Base-by-base conservation (phyloP, 2,113 vertebrate species). In the Pseudorectes ferrugineus region DNA sequence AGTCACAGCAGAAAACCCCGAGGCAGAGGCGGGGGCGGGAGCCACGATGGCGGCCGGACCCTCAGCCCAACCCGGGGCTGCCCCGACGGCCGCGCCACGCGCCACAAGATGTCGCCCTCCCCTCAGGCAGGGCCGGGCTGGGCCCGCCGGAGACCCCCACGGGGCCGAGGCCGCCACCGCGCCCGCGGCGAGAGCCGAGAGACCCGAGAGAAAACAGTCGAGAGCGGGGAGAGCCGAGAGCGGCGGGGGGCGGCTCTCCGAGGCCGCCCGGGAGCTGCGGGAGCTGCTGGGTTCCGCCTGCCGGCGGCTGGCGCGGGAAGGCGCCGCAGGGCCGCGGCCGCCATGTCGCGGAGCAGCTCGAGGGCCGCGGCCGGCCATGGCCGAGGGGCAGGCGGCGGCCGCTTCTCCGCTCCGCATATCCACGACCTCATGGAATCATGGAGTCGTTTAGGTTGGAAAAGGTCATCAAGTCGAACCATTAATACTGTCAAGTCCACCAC, bases 21-120 rank as follows among this genome's bases (percentile, higher is more conserved):
- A 0, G 11, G 15, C 5, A 25, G n/a, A 10, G 16, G 55, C 35
- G 13, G 3, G 4, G 4, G 3, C 3, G 15, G 46, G 9, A 9
- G 45, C 18, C 51, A 2, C 2, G 17, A 24, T 1, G 51, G 14
- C 3, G 10, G 10, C 45, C 3, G 25, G 7, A 8, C 51, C 35
- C 52, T 46, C 36, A 45, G 14, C 31, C 46, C 36, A 45, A 3
- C 10, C 28, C 14, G 10, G 33, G 33, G 74, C 65, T 42, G 49
- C 45, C 63, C 26, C 75, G 25, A 24, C 28, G 55, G 83, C 59
- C 57, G 43, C 68, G 35, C 45, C 48, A 4, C 0, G 14, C 36
- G 36, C 97, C 98, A 95, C 97, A 84, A 96, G 98, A 54, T 98
- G 98, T 61, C 98, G 55, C 94, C 89, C 26, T 96, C 57, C 35